A percentile compares a stretch with the other conserved stretches of the same genome.
Evolutionary conservation across 1,140 invertebrate species (phyloP).

Genomic region (Nixonia krombeini): DNA sequence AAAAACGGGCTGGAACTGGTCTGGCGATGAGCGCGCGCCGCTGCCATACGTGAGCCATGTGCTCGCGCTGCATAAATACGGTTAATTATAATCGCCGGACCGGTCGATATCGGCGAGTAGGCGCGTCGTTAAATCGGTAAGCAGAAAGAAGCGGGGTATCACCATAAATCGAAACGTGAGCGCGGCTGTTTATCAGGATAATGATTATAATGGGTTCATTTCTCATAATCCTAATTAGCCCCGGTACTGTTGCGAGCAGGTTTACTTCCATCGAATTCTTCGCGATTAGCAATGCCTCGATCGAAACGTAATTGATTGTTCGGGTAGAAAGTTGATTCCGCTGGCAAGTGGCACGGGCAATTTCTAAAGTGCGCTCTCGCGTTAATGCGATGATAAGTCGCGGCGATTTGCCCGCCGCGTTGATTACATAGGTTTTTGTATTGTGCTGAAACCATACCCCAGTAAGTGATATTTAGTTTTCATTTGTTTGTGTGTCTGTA

Average conservation of each 20-base stretch:
- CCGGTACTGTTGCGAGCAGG: constrained; percentile 5
- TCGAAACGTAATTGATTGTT: constrained; percentile 2
- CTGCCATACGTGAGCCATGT: too few species aligned
- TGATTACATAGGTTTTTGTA: too few species aligned
- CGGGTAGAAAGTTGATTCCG: constrained; percentile 12
- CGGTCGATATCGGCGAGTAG: constrained; percentile 3
- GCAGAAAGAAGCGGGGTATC: constrained; percentile 2
- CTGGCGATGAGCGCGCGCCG: constrained; percentile 6
- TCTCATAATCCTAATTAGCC: constrained; percentile 38
- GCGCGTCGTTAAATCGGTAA: constrained; percentile 1
- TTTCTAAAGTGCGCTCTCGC: neutral
- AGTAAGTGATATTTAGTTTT: too few species aligned
- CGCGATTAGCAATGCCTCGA: constrained; percentile 15
- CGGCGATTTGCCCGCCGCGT: too few species aligned
- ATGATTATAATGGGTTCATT: constrained; percentile 22
- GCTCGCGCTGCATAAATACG: constrained; percentile 1
- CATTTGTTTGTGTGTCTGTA: too few species aligned
- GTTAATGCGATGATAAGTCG: too few species aligned
- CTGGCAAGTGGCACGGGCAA: neutral
- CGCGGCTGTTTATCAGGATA: neutral
- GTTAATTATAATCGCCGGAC: constrained; percentile 24
- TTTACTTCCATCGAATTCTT: too few species aligned
- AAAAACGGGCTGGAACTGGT: constrained; percentile 1
- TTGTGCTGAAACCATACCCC: too few species aligned
- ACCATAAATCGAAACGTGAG: constrained; percentile 14